Conservation (phyloP, 2,797 vertebrate genomes). For the Clarias laeviceps region DNA sequence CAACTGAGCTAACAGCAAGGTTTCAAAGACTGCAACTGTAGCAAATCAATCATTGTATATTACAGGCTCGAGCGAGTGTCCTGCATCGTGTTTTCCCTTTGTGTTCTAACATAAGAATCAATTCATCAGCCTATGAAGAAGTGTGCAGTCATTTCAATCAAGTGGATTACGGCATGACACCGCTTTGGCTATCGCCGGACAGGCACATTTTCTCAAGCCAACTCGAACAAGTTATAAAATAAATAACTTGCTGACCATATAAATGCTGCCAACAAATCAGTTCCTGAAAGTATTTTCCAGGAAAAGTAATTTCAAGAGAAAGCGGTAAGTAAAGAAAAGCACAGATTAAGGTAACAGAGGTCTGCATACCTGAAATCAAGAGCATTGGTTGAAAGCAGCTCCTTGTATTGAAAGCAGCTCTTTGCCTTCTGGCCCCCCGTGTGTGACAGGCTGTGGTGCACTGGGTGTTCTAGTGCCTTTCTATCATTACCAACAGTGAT, state of each 20-base stretch:
- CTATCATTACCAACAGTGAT: too few relatives aligned
- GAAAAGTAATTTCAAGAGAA: background rate
- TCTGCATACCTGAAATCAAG: background rate
- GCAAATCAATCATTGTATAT: background rate
- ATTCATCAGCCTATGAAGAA: conserved; percentile 4
- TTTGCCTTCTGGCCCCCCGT: too few relatives aligned
- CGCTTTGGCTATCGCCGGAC: background rate
- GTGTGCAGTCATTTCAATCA: background rate
- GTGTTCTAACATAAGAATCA: background rate
- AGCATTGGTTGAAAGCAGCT: background rate
- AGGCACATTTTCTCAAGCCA: background rate
- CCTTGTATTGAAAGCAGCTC: background rate
- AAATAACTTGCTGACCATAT: too few relatives aligned
- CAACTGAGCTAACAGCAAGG: background rate
- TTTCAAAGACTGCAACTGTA: background rate
- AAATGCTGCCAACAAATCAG: conserved; percentile 17
- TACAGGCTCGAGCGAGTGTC: background rate
- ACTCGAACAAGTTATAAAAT: background rate
- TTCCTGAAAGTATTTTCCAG: conserved; percentile 21
- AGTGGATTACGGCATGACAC: conserved; percentile 8
- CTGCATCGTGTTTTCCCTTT: background rate
- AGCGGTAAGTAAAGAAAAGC: background rate
- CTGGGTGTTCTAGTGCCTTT: too few relatives aligned
- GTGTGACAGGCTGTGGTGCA: too few relatives aligned
- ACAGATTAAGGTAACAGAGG: background rate